These are phyloP conservation scores for Himalopsyche kuldschensis DNA, from an alignment of 2,888 invertebrate species.

Conservation along the genomic window DNA sequence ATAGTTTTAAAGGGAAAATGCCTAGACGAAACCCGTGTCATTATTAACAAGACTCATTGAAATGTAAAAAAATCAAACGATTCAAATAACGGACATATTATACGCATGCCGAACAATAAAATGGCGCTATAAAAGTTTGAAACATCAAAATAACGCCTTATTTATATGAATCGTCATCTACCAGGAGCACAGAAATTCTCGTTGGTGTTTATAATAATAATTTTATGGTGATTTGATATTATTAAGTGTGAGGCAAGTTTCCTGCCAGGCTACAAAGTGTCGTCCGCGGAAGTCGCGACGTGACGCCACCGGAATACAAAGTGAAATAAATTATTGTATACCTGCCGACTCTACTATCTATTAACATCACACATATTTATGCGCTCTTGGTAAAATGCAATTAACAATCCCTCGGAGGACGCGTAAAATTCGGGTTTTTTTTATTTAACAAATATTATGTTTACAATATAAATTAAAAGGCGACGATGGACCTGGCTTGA, in stretches of 20 bases:
- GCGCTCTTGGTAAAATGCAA: background rate
- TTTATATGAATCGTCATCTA: background rate
- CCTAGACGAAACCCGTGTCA: no score
- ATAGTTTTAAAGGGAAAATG: no score
- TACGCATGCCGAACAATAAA: no score
- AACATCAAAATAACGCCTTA: no score
- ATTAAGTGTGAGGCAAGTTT: background rate
- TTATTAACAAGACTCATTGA: no score
- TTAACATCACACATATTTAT: background rate
- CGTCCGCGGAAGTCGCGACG: constrained; percentile 14
- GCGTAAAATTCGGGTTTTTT: background rate
- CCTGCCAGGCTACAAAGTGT: background rate
- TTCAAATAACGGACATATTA: no score
- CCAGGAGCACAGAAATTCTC: background rate
- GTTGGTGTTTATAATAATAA: background rate
- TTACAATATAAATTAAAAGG: no score
- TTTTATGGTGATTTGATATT: background rate
- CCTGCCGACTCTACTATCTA: background rate
- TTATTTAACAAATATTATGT: no score
- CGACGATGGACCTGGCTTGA: no score
- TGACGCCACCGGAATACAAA: constrained; percentile 11
- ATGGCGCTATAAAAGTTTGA: no score
- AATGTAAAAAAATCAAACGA: no score
- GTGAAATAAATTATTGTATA: background rate
- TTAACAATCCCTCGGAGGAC: background rate